phyloP scores from a whole-genome alignment of 2,113 vertebrate species.

The Ariopsis seemanni region DNA sequence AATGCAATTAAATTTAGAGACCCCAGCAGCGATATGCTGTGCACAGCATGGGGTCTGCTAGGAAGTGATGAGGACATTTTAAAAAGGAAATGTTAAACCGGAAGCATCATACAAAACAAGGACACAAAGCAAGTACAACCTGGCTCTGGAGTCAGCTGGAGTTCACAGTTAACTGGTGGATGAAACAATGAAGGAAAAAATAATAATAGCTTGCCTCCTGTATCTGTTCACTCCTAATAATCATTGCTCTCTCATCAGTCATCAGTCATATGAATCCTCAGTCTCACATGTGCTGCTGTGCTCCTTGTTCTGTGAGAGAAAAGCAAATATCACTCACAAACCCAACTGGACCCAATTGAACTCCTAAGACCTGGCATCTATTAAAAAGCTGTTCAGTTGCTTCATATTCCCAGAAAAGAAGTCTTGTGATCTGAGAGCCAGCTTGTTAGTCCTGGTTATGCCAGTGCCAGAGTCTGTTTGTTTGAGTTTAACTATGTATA shows the following conservation, averaged over 20 bases:
- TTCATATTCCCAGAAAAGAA: background rate
- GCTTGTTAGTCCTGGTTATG: background rate
- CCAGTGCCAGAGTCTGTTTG: slow-evolving; percentile 18
- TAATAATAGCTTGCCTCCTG: background rate
- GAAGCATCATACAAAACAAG: background rate
- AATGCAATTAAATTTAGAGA: background rate
- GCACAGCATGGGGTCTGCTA: background rate
- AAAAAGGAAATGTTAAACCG: background rate
- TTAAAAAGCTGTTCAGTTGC: slow-evolving; percentile 4
- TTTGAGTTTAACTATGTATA: slow-evolving; percentile 8
- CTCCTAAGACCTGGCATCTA: slow-evolving; percentile 18
- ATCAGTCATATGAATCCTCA: background rate
- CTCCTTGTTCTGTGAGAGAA: background rate
- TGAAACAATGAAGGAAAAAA: background rate
- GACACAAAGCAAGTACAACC: background rate
- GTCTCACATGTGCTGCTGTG: background rate
- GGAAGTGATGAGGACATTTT: background rate
- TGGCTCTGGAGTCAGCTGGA: background rate
- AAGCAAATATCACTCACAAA: background rate
- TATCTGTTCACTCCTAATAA: background rate
- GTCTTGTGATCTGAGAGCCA: slow-evolving; percentile 16
- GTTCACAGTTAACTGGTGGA: background rate
- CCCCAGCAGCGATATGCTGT: background rate
- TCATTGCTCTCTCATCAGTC: background rate
- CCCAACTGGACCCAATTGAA: slow-evolving; percentile 2